phyloP scores from a whole-genome alignment of 92 coral and sea anemone genomes.

The Phenganax subtilis region DNA sequence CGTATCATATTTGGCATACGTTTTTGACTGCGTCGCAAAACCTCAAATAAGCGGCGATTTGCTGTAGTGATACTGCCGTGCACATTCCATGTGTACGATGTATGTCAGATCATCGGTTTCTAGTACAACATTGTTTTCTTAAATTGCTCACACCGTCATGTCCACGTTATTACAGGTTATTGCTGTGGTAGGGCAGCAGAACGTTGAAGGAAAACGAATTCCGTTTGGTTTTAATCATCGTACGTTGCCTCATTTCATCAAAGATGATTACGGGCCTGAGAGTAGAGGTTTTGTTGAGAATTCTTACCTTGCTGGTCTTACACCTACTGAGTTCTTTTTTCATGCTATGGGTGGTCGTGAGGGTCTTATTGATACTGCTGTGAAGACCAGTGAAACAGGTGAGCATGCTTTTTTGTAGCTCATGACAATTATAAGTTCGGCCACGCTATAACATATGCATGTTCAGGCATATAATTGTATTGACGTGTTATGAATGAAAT shows the following conservation, averaged over 20 bases:
- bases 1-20: too few species aligned
- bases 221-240: constrained; percentile 99
- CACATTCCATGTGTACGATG: too few species aligned
- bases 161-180: constrained; percentile 58
- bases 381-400: constrained; percentile 99
- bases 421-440: not conserved
- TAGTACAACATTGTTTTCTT: too few species aligned
- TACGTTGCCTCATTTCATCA: constrained; percentile 94
- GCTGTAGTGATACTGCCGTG: too few species aligned
- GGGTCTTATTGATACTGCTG: constrained; percentile 99
- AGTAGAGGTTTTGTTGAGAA: constrained; percentile 99
- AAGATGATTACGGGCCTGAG: constrained; percentile 99
- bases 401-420: constrained; percentile 1
- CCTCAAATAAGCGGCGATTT: too few species aligned
- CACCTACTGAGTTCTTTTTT: constrained; percentile 98
- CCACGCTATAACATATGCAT: too few species aligned
- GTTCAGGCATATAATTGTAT: too few species aligned
- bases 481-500: too few species aligned
- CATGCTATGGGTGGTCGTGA: constrained; percentile 99
- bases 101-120: too few species aligned
- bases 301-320: constrained; percentile 99
- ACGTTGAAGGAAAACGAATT: constrained; percentile 98
- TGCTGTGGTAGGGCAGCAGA: constrained; percentile 99
- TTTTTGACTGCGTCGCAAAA: too few species aligned
- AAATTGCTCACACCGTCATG: too few species aligned